These are phyloP conservation scores for Andrena flavipes DNA, from an alignment of 2,888 invertebrate species.

Conservation along the genomic window DNA sequence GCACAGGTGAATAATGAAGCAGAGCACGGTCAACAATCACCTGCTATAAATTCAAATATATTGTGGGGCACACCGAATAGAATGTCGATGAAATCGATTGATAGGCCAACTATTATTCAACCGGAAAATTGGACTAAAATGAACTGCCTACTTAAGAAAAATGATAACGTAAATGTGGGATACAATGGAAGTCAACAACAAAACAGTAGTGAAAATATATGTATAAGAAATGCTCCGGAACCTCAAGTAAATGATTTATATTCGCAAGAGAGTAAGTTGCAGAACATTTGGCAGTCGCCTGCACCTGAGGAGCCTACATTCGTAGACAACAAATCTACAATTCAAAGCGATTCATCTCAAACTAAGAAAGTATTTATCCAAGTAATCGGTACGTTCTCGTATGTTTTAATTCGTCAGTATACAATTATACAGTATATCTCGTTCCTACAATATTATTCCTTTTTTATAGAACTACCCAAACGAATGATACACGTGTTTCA, in stretches of 20 bases:
- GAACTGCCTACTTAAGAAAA: neutral
- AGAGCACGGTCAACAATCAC: neutral
- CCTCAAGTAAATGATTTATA: too few relatives aligned
- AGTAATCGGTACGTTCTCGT: slow-evolving; percentile 47
- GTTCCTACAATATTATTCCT: neutral
- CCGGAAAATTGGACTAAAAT: neutral
- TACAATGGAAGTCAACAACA: neutral
- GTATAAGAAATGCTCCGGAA: neutral
- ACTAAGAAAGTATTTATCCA: slow-evolving; percentile 18
- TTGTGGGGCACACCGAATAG: neutral
- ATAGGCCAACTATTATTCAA: neutral
- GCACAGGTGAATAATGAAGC: neutral
- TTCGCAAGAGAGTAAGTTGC: neutral
- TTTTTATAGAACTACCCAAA: slow-evolving; percentile 63
- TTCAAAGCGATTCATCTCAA: neutral
- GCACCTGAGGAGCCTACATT: neutral
- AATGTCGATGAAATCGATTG: neutral
- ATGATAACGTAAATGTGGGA: neutral
- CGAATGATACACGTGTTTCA: slow-evolving; percentile 68
- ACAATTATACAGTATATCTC: neutral
- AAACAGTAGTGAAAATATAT: neutral
- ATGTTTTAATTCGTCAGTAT: neutral
- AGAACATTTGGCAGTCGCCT: neutral
- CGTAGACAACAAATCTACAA: neutral
- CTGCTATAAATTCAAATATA: neutral